These are phyloP conservation scores for Halictus quadricinctus DNA, from an alignment of 2,888 invertebrate species.

Conservation along the genomic window DNA sequence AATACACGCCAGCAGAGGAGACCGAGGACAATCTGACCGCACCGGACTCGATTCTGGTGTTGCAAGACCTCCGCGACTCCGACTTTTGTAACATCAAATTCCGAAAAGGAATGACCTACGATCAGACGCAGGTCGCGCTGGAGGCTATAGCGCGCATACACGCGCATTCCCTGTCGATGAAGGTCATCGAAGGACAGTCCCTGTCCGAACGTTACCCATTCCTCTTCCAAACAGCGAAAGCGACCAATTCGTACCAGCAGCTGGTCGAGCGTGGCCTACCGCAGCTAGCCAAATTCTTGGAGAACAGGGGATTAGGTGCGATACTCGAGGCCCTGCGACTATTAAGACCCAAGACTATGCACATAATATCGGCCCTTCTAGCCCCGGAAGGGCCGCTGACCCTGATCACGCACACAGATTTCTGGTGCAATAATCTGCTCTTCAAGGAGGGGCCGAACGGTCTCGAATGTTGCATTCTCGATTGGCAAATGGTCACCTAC, in stretches of 20 bases:
- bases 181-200: conserved; percentile 83
- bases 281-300: conserved; percentile 88
- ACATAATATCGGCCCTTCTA: conserved; percentile 88
- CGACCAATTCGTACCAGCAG: conserved; percentile 91
- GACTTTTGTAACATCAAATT: conserved; percentile 88
- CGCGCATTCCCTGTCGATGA: conserved; percentile 87
- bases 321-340: conserved; percentile 85
- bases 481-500: conserved; percentile 94
- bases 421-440: conserved; percentile 92
- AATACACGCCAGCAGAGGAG: conserved; percentile 83
- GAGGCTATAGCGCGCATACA: conserved; percentile 89
- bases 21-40: conserved; percentile 81
- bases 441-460: conserved; percentile 83
- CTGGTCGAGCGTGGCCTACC: conserved; percentile 90
- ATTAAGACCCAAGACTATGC: conserved; percentile 87
- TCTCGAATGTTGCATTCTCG: conserved; percentile 87
- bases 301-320: conserved; percentile 86
- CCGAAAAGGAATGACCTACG: conserved; percentile 86
- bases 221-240: conserved; percentile 90
- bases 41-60: conserved; percentile 88
- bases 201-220: conserved; percentile 86
- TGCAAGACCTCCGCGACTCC: conserved; percentile 88
- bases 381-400: conserved; percentile 89
- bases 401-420: conserved; percentile 91
- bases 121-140: conserved; percentile 88